Conservation (phyloP, 2,888 invertebrate genomes). For the Dendrolimus pini region DNA sequence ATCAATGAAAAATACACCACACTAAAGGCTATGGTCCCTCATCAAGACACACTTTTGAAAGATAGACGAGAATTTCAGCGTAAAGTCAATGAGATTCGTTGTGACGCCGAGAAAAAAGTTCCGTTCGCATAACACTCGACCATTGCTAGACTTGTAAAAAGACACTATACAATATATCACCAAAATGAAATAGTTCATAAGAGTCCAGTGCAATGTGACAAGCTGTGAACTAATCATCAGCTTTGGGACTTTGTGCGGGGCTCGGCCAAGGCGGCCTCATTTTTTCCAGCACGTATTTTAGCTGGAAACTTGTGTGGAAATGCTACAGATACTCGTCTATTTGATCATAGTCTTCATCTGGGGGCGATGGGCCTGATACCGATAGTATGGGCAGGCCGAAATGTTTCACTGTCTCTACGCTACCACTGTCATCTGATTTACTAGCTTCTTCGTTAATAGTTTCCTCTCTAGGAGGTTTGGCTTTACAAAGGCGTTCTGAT, state of each 20-base stretch:
- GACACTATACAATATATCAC: slow-evolving; percentile 29
- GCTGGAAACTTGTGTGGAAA: slow-evolving; percentile 70
- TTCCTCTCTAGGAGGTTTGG: slow-evolving; percentile 55
- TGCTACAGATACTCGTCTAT: slow-evolving; percentile 80
- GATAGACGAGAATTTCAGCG: slow-evolving; percentile 27
- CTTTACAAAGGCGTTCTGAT: slow-evolving; percentile 68
- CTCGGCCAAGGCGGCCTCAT: slow-evolving; percentile 63
- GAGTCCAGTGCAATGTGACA: slow-evolving; percentile 36
- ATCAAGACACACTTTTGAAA: slow-evolving; percentile 50
- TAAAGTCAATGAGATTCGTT: slow-evolving; percentile 47
- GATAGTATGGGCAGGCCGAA: slow-evolving; percentile 86
- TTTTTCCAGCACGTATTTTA: slow-evolving; percentile 69
- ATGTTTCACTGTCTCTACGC: slow-evolving; percentile 75
- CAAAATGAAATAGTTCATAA: slow-evolving; percentile 22
- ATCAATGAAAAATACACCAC: slow-evolving; percentile 47
- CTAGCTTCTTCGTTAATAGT: slow-evolving; percentile 65
- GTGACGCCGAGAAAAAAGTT: slow-evolving; percentile 27
- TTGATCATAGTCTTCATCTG: slow-evolving; percentile 81
- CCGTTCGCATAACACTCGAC: slow-evolving; percentile 13
- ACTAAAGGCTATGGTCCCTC: slow-evolving; percentile 59
- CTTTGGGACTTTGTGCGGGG: slow-evolving; percentile 58
- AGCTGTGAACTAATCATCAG: slow-evolving; percentile 30
- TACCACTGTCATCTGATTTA: slow-evolving; percentile 66
- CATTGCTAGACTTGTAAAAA: slow-evolving; percentile 15
- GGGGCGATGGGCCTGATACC: slow-evolving; percentile 87